These are phyloP conservation scores for Monoplex corrugatus DNA, from an alignment of 2,888 invertebrate genomes.

Conservation along the genomic window DNA sequence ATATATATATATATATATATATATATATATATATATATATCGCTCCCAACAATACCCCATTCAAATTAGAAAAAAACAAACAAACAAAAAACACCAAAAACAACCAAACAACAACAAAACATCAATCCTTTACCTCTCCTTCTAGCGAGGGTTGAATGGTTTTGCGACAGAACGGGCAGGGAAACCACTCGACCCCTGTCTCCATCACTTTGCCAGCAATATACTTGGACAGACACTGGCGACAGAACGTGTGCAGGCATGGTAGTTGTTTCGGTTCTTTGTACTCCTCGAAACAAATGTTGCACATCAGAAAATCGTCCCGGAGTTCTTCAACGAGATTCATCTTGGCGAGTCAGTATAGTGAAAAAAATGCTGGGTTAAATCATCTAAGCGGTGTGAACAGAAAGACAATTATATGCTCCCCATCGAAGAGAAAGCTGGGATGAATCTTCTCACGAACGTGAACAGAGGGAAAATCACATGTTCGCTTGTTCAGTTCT, in stretches of 20 bases:
- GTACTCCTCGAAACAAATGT: conserved; percentile 80
- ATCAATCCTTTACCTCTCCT: background rate
- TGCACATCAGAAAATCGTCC: conserved; percentile 82
- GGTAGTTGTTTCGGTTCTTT: conserved; percentile 81
- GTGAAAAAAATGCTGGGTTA: no score
- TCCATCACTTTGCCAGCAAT: conserved; percentile 78
- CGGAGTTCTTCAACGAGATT: conserved; percentile 81
- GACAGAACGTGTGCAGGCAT: conserved; percentile 82
- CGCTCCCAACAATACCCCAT: no score
- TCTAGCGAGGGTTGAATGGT: conserved; percentile 31
- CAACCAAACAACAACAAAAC: background rate
- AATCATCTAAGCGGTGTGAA: no score
- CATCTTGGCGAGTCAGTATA: no score
- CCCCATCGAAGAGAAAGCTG: no score
- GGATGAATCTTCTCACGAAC: no score
- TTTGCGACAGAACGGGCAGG: conserved; percentile 46
- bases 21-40: background rate
- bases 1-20: background rate
- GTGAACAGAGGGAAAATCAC: no score
- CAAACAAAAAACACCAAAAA: background rate
- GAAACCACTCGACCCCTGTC: conserved; percentile 40
- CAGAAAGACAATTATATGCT: no score
- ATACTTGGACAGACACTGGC: conserved; percentile 80
- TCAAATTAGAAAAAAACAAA: background rate
- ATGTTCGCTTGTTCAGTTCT: no score